These are phyloP conservation scores for Brachionus angularis DNA, from an alignment of 1,140 invertebrate species.

Conservation along the genomic window DNA sequence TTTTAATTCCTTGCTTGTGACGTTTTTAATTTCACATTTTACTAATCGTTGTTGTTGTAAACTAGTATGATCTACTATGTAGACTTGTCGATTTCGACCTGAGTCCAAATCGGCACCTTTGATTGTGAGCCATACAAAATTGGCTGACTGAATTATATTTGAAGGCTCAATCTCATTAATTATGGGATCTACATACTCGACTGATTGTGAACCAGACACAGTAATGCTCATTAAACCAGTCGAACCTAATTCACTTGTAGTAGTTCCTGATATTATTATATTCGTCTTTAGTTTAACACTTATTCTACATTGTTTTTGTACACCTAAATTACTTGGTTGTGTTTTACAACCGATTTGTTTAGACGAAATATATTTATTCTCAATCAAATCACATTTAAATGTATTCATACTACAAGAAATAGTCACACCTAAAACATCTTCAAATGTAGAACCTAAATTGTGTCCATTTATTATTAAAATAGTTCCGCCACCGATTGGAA, in stretches of 20 bases:
- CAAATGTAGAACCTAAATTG: not conserved
- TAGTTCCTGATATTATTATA: not conserved
- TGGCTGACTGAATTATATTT: constrained; percentile 11
- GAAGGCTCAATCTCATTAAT: not conserved
- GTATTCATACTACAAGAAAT: not conserved
- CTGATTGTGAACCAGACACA: not conserved
- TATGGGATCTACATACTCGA: not conserved
- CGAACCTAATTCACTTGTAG: not conserved
- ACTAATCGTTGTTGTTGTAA: not conserved
- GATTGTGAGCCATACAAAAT: constrained; percentile 24
- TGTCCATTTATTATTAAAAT: not conserved
- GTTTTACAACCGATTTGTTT: not conserved
- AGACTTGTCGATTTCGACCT: not conserved
- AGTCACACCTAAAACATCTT: not conserved
- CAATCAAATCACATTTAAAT: not conserved
- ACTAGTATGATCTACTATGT: not conserved
- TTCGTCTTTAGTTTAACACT: not conserved
- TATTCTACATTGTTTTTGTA: not conserved
- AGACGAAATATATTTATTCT: not conserved
- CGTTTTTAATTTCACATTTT: constrained; percentile 30
- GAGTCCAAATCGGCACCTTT: constrained; percentile 17
- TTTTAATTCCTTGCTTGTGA: not conserved
- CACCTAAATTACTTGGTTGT: not conserved
- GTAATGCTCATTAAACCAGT: not conserved
- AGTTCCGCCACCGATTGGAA: not conserved